phyloP scores from a whole-genome alignment of 2,888 invertebrate genomes.

The Lasioglossum pauxillum region DNA sequence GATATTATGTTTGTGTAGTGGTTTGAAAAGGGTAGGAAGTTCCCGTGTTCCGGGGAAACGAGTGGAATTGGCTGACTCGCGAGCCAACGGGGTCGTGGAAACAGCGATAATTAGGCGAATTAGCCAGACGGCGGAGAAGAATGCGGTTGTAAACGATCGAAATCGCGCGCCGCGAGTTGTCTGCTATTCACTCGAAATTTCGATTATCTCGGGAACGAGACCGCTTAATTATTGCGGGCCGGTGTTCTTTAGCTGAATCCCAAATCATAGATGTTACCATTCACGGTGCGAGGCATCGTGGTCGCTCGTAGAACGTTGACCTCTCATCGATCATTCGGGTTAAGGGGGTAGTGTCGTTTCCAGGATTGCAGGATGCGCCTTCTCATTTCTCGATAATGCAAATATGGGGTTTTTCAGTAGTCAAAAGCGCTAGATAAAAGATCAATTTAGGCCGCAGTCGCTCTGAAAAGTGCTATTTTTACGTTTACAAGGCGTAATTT shows the following conservation, averaged over 20 bases:
- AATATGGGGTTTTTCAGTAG: too few relatives aligned
- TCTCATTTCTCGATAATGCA: too few relatives aligned
- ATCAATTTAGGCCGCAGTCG: too few relatives aligned
- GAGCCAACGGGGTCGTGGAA: background rate
- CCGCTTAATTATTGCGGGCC: background rate
- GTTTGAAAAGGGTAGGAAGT: background rate
- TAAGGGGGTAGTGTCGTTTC: too few relatives aligned
- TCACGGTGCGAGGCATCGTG: too few relatives aligned
- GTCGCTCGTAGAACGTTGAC: background rate
- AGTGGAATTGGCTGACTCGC: background rate
- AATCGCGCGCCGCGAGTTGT: background rate
- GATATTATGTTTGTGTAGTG: conserved; percentile 3
- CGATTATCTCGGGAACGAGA: background rate
- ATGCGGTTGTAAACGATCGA: background rate
- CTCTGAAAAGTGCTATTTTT: too few relatives aligned
- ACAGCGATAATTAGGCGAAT: conserved; percentile 13
- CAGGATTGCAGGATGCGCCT: too few relatives aligned
- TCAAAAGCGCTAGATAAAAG: too few relatives aligned
- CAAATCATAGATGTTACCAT: background rate
- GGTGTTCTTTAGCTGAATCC: background rate
- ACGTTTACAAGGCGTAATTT: too few relatives aligned
- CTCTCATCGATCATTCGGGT: conserved; percentile 1
- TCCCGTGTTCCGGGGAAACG: background rate
- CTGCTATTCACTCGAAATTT: background rate
- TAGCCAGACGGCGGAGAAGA: background rate